Evolutionary conservation across 2,113 vertebrate species (phyloP).

Genomic region (Saguinus midas): DNA sequence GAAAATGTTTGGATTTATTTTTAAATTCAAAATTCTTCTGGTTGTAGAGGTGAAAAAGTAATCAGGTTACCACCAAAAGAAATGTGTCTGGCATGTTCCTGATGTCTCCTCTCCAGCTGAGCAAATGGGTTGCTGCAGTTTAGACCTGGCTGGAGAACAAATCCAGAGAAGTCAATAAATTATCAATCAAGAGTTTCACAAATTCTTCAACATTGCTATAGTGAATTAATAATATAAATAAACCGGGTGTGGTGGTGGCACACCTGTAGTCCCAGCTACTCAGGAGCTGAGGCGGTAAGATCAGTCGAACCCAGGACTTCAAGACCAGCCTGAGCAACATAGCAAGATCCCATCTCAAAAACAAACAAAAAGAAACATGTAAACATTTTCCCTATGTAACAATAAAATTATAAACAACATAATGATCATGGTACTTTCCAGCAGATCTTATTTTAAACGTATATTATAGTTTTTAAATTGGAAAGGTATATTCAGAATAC

Average conservation of each 20-base stretch:
- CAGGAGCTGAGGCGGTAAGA: too few species aligned
- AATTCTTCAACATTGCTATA: background rate
- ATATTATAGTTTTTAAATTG: background rate
- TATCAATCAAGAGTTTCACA: background rate
- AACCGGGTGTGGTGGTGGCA: too few species aligned
- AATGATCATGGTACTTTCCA: slow-evolving; percentile 12
- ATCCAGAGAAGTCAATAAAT: slow-evolving; percentile 33
- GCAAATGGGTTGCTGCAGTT: background rate
- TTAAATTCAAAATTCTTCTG: slow-evolving; percentile 45
- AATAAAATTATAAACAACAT: background rate
- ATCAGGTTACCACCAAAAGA: slow-evolving; percentile 74
- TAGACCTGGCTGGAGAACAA: slow-evolving; percentile 46
- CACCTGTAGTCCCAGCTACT: too few species aligned
- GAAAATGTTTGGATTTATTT: slow-evolving; percentile 1
- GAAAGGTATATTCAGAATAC: background rate
- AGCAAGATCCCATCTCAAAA: too few species aligned
- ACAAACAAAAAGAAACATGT: too few species aligned
- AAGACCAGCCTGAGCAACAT: too few species aligned
- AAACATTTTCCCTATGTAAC: background rate
- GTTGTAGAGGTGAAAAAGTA: slow-evolving; percentile 64
- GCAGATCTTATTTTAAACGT: background rate
- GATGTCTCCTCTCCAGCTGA: background rate
- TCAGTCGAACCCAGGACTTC: too few species aligned
- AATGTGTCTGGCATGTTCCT: background rate
- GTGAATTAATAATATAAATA: background rate